Base-by-base conservation (phyloP, 2,888 invertebrate species). In the Noctua pronuba region DNA sequence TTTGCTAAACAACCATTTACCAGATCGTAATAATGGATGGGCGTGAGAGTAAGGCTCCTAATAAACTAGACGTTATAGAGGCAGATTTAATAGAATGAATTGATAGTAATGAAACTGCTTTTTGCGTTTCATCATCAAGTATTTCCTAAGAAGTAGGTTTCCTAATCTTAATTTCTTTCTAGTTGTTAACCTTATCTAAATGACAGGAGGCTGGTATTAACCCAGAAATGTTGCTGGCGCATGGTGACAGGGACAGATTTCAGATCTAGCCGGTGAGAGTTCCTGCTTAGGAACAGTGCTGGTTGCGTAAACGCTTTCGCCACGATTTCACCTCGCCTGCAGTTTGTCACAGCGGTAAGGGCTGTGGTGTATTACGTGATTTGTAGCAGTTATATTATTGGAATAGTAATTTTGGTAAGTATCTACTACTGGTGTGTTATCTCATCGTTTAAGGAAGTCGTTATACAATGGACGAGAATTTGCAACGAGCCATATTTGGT, bases 301-400 rank as follows among this genome's bases (percentile, higher is more conserved):
- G 73, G 86, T 94, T 94, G 92, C 91, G 89, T 89, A 93, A 93
- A 85, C 86, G 88, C 94, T 94, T 93, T 94, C 94, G 90, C 92
- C 84, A 77, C 86, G 92, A 92, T 94, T 93, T 93, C 92, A 91
- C 89, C 79, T 80, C 78, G 77, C 70, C 64, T 87, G 83, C 79
- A 88, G 85, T 89, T 88, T 91, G 89, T 89, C 90, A 88, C 90
- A 83, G 85, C 83, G 65, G 76, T 73, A 86, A 85, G 89, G 88
- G 89, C 83, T 85, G 76, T 41, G 73, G 55, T 41, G 35, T 77
- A 67, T 79, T 88, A 84, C 76, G 88, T 81, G 52, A 88, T 84
- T 86, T 85, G 72, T 83, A 75, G 70, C 79, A 75, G 79, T 82
- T 67, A 82, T 82, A 78, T 81, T 82, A 82, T 74, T 71, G 52